A percentile compares a stretch with the other conserved stretches of the same genome.
phyloP scores from a whole-genome alignment of 2,113 vertebrate species.

The Triplophysa siluroides region DNA sequence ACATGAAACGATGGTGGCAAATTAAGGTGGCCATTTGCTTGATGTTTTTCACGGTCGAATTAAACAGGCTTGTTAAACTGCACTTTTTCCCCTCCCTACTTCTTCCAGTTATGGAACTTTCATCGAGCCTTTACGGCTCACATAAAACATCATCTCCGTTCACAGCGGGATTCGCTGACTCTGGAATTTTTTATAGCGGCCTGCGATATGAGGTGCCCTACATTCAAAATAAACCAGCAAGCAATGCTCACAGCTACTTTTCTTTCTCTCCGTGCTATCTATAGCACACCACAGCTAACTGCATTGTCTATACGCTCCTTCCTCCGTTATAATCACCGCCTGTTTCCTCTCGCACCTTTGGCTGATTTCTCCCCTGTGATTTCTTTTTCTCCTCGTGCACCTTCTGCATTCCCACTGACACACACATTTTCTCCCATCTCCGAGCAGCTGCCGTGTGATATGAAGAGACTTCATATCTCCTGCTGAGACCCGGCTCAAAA shows the following conservation, averaged over 20 bases:
- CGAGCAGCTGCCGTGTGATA: neutral
- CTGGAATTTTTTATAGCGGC: conserved; percentile 45
- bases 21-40: conserved; percentile 46
- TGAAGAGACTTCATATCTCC: conserved; percentile 27
- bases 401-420: conserved; percentile 1
- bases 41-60: conserved; percentile 44
- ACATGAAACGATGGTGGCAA: conserved; percentile 37
- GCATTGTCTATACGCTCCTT: neutral
- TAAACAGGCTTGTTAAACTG: conserved; percentile 51
- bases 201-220: conserved; percentile 50
- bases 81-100: conserved; percentile 19
- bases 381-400: neutral
- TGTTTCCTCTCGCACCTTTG: conserved; percentile 14
- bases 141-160: conserved; percentile 53
- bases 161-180: conserved; percentile 52
- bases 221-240: conserved; percentile 42
- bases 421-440: conserved; percentile 9
- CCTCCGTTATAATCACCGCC: conserved; percentile 17
- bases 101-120: conserved; percentile 39
- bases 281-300: conserved; percentile 5
- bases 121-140: conserved; percentile 46
- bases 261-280: conserved; percentile 14
- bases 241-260: neutral
- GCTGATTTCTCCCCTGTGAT: neutral
- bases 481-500: conserved; percentile 14